Evolutionary conservation across 2,113 vertebrate species (phyloP), one percentile per base, ranked within the genome.

Genomic region (Perccottus glenii): DNA sequence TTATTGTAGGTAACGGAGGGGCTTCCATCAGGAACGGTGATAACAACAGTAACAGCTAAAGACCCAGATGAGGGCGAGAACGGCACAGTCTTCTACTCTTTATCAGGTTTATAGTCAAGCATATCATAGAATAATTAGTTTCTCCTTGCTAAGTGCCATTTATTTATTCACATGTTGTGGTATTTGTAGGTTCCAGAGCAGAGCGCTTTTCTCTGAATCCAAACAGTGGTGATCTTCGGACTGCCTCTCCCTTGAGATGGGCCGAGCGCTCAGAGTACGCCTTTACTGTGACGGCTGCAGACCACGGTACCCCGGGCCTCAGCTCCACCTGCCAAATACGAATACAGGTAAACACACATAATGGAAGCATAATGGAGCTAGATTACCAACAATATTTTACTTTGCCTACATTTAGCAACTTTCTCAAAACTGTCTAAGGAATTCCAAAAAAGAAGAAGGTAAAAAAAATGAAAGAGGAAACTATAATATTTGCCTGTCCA

Each of bases 51-150:
- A 57, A 92, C 94, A 35, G 98, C 98, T 70, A 98, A 95, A 85
- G 98, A 99, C 72, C 93, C 95, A 0, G 98, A 99, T 0, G 96
- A 98, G 64, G 96, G 96, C 9, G 98, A 99, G 87, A 99, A 99
- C 0, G 95, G 96, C 14, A 98, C 98, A 5, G 71, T 99, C 58
- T 82, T 85, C 64, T 99, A 97, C 89, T 94, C 92, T 0, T 78
- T 99, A 66, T 93, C 89, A 85, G 98, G 98, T 97, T 89, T 3
- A 40, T 6, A 40, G 38, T 40, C 8, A 40, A 40, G 38, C 38
- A 40, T 40, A 40, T 40, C 38, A 4, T 5, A 6, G 5, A 38
- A 4, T 38, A 38, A 40, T 40, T 2, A 2, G 19, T 27, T 27
- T 27, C 19, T 27, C 19, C 38, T 40, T 8, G 8, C 5, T 40